Conservation (phyloP, 2,113 vertebrate species). For the Etia nguti region DNA sequence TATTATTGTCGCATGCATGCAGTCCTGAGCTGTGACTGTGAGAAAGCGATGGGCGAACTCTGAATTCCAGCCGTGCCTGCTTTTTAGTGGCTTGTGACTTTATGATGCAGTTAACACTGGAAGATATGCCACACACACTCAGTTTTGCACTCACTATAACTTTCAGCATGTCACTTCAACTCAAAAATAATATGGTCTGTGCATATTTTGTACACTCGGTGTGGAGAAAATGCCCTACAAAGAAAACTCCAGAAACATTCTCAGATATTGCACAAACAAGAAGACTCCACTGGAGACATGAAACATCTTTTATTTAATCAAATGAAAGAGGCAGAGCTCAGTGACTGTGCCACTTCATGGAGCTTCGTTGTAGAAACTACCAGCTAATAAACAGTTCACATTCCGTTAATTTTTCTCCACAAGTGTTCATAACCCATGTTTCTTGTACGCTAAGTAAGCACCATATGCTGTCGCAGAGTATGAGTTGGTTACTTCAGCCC, state of each 20-base stretch:
- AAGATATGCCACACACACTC: conserved; percentile 39
- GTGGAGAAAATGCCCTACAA: neutral
- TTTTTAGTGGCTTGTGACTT: conserved; percentile 66
- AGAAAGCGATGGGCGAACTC: conserved; percentile 57
- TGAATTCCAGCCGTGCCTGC: conserved; percentile 71
- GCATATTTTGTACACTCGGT: neutral
- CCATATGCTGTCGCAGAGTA: neutral
- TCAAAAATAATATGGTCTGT: neutral
- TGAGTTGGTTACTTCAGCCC: neutral
- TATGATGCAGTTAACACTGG: conserved; percentile 69
- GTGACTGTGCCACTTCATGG: no score
- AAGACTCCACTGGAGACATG: no score
- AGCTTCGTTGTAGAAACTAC: no score
- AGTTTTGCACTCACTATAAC: conserved; percentile 48
- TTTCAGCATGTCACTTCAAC: neutral
- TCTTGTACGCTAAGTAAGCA: neutral
- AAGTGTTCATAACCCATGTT: neutral
- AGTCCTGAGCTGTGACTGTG: conserved; percentile 14
- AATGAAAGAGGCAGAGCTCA: neutral
- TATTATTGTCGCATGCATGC: neutral
- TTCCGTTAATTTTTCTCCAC: neutral
- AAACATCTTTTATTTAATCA: no score
- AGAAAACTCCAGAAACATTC: neutral
- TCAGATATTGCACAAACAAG: neutral
- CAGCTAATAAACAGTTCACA: neutral